Evolutionary conservation across 1,140 invertebrate genomes (phyloP).

Genomic region (Reticulitermes speratus): DNA sequence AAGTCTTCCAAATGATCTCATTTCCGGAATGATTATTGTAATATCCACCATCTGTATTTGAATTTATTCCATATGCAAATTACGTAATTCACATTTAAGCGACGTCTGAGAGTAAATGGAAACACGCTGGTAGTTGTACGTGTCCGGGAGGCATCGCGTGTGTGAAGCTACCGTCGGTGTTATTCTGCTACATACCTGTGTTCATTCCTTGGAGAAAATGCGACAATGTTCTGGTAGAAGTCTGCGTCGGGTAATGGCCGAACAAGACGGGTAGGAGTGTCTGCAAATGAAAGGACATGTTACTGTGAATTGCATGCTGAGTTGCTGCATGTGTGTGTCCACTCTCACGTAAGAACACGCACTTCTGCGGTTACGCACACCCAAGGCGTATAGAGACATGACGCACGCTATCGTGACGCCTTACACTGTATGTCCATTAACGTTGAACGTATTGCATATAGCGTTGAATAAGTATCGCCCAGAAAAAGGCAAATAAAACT

Average conservation of each 20-base stretch:
- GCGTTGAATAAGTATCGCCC: too few species aligned
- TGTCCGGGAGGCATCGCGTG: neutral
- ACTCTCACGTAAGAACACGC: too few species aligned
- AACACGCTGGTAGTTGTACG: neutral
- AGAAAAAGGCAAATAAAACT: too few species aligned
- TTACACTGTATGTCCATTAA: too few species aligned
- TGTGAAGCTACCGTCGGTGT: neutral
- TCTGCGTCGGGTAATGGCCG: conserved; percentile 34
- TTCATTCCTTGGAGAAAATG: conserved; percentile 42
- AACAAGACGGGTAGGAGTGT: conserved; percentile 32
- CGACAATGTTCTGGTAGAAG: conserved; percentile 50
- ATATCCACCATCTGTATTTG: neutral
- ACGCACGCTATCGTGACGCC: too few species aligned
- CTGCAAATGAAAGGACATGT: conserved; percentile 37
- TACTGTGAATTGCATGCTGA: conserved; percentile 33
- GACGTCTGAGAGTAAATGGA: neutral
- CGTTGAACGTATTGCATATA: too few species aligned
- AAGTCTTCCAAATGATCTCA: neutral
- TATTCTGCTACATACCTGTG: conserved; percentile 38
- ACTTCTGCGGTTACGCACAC: too few species aligned
- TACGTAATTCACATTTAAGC: neutral
- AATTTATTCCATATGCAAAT: neutral
- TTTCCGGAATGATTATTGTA: neutral
- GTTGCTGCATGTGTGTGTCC: neutral
- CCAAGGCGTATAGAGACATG: too few species aligned